phyloP scores from a whole-genome alignment of 2,113 vertebrate species.

The Hyaena hyaena region DNA sequence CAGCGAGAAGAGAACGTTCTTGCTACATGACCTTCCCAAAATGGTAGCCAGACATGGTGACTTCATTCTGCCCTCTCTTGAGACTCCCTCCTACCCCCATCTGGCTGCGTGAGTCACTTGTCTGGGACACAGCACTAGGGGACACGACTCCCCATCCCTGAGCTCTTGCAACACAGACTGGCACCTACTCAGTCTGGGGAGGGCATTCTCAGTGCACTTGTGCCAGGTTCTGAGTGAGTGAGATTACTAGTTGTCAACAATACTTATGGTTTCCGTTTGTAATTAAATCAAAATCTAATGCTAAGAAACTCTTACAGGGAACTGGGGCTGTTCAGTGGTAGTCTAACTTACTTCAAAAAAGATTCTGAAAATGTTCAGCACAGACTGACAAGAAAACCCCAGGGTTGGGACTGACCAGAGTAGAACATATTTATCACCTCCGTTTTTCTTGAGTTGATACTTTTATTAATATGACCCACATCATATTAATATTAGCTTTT shows the following conservation, averaged over 20 bases:
- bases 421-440: neutral
- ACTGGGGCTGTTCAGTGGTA: neutral
- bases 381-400: neutral
- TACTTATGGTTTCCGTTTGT: neutral
- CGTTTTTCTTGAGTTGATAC: neutral
- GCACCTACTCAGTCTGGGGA: neutral
- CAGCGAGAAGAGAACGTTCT: neutral
- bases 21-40: neutral
- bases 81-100: neutral
- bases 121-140: neutral
- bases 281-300: neutral
- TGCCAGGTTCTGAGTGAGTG: neutral
- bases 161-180: neutral
- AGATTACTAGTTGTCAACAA: neutral
- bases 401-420: neutral
- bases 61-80: neutral
- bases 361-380: neutral
- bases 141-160: neutral
- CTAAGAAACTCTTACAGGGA: neutral
- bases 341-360: neutral
- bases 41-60: neutral
- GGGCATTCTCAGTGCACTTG: neutral
- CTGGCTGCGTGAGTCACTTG: neutral
- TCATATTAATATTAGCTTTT: neutral
- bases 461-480: neutral